phyloP scores from a whole-genome alignment of 1,140 invertebrate species.

The Drosophila lini region DNA sequence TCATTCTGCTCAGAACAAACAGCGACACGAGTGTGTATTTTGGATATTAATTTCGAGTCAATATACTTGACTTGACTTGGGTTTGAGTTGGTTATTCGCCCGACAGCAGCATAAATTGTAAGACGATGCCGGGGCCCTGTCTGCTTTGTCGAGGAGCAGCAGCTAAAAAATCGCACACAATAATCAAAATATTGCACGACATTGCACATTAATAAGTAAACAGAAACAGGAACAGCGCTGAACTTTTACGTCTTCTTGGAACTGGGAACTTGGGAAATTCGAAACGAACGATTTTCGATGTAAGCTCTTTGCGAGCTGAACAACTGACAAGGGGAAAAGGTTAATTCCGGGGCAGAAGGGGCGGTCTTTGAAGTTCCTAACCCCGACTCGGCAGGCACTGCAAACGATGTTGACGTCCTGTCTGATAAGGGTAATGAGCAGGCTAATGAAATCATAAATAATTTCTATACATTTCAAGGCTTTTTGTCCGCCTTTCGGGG shows the following conservation, averaged over 20 bases:
- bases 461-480: conserved; percentile 18
- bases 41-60: conserved; percentile 34
- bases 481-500: conserved; percentile 1
- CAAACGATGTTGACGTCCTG: conserved; percentile 13
- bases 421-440: conserved; percentile 44
- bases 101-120: conserved; percentile 42
- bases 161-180: conserved; percentile 44
- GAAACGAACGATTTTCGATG: conserved; percentile 25
- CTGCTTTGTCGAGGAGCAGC: not conserved
- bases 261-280: conserved; percentile 25
- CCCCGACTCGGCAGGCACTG: not conserved
- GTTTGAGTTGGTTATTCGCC: conserved; percentile 25
- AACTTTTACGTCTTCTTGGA: conserved; percentile 29
- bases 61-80: conserved; percentile 3
- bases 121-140: conserved; percentile 22
- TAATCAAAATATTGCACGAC: conserved; percentile 72
- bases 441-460: conserved; percentile 50
- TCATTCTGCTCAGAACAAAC: conserved; percentile 5
- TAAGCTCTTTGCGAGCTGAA: conserved; percentile 15
- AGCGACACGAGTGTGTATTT: conserved; percentile 7
- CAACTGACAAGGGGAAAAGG: conserved; percentile 26
- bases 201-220: conserved; percentile 69
- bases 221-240: conserved; percentile 18
- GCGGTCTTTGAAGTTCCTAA: conserved; percentile 33
- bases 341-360: not conserved